Percentiles rank a stretch among this genome's conserved stretches.
phyloP scores from a whole-genome alignment of 1,140 invertebrate species.

The Conus betulinus region DNA sequence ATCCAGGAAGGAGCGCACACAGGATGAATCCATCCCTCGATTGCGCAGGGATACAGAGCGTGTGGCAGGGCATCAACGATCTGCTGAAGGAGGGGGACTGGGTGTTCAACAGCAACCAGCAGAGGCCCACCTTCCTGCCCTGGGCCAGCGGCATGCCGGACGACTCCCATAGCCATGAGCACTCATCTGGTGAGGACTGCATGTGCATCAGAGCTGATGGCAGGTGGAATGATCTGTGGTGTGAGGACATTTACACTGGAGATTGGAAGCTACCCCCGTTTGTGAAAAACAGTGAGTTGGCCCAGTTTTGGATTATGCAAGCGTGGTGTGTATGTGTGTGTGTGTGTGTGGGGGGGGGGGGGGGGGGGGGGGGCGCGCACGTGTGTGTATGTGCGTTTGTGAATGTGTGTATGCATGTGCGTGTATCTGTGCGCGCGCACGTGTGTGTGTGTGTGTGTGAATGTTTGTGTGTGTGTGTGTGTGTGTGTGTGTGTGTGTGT shows the following conservation, averaged over 20 bases:
- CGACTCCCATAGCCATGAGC: neutral
- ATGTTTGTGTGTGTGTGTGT: too few relatives aligned
- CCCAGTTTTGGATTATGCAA: too few relatives aligned
- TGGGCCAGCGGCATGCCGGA: neutral
- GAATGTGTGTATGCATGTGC: neutral
- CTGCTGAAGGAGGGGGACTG: neutral
- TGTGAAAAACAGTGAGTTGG: too few relatives aligned
- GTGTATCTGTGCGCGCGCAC: neutral
- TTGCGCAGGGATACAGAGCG: neutral
- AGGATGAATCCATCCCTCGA: too few relatives aligned
- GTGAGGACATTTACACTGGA: neutral
- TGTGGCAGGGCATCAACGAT: neutral
- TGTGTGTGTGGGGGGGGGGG: too few relatives aligned
- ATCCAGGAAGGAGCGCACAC: too few relatives aligned
- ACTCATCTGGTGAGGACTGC: neutral
- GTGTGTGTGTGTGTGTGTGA: neutral
- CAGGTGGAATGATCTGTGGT: neutral
- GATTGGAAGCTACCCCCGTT: too few relatives aligned
- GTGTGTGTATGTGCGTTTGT: neutral
- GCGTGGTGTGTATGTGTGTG: too few relatives aligned
- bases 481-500: neutral
- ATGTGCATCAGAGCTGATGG: neutral
- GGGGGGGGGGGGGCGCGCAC: too few relatives aligned
- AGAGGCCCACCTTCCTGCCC: neutral
- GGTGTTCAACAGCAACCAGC: conserved; percentile 1